Percentiles rank a stretch among this genome's conserved stretches.
Conservation (phyloP, 2,888 invertebrate species). For the Microdon myrmicae region DNA sequence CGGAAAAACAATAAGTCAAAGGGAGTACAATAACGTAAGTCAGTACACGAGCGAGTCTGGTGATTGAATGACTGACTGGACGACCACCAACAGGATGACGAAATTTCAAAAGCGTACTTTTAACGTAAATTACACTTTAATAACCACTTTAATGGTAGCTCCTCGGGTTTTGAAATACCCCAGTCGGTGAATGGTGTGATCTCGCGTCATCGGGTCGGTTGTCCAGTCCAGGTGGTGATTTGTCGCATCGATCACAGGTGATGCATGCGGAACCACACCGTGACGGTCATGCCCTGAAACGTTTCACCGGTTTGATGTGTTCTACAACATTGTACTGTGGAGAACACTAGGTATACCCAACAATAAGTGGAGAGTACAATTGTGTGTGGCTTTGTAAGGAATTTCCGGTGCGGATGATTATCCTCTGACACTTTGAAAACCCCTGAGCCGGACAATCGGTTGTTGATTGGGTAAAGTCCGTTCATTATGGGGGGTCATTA, state of each 20-base stretch:
- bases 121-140: slow-evolving; percentile 20
- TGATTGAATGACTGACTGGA: too few species aligned
- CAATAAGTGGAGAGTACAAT: slow-evolving; percentile 9
- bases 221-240: slow-evolving; percentile 8
- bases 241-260: slow-evolving; percentile 49
- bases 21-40: background rate
- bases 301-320: slow-evolving; percentile 40
- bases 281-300: slow-evolving; percentile 52
- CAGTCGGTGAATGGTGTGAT: slow-evolving; percentile 12
- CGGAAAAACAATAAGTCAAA: slow-evolving; percentile 8
- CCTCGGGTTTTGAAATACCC: slow-evolving; percentile 10
- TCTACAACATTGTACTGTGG: slow-evolving; percentile 7
- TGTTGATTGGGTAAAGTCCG: background rate
- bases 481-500: slow-evolving; percentile 31
- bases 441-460: slow-evolving; percentile 14
- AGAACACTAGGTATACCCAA: slow-evolving; percentile 11
- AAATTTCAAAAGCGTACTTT: slow-evolving; percentile 22
- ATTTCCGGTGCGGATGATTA: slow-evolving; percentile 39
- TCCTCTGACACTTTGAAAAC: slow-evolving; percentile 44
- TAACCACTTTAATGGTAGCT: slow-evolving; percentile 20
- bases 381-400: slow-evolving; percentile 25
- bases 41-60: background rate
- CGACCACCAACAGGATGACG: too few species aligned
- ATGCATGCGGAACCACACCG: slow-evolving; percentile 47
- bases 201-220: slow-evolving; percentile 14